Conservation (phyloP, 2,888 invertebrate species). For the Sturmia bella region DNA sequence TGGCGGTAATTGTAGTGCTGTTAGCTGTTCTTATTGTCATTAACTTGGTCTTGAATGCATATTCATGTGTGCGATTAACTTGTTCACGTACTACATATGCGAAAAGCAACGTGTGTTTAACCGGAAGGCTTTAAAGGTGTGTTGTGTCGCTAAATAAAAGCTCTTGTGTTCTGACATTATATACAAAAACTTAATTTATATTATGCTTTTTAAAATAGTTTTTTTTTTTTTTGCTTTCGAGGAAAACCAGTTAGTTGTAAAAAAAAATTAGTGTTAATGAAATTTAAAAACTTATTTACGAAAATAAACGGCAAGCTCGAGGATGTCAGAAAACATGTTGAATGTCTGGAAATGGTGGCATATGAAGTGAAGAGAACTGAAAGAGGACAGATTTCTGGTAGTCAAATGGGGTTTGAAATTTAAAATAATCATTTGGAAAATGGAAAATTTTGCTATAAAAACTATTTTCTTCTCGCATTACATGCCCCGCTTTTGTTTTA, state of each 20-base stretch:
- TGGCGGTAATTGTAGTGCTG: conserved; percentile 6
- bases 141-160: conserved; percentile 44
- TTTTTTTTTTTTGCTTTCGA: neutral
- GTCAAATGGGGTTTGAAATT: too few relatives aligned
- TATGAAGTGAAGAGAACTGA: too few relatives aligned
- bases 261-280: conserved; percentile 11
- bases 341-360: too few relatives aligned
- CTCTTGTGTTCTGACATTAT: neutral
- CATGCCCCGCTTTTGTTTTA: too few relatives aligned
- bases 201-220: conserved; percentile 31
- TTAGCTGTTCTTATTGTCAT: conserved; percentile 36
- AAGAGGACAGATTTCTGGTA: too few relatives aligned
- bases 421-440: too few relatives aligned
- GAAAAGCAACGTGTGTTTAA: conserved; percentile 26
- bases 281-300: neutral
- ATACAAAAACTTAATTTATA: conserved; percentile 19
- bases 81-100: neutral
- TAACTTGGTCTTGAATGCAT: conserved; percentile 40
- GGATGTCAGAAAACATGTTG: too few relatives aligned
- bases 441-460: too few relatives aligned
- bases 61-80: conserved; percentile 28
- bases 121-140: conserved; percentile 64
- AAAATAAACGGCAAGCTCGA: too few relatives aligned
- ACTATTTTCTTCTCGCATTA: too few relatives aligned
- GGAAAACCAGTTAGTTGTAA: too few relatives aligned